Conservation (phyloP, 1,140 invertebrate species). For the Neodiprion fabricii region DNA sequence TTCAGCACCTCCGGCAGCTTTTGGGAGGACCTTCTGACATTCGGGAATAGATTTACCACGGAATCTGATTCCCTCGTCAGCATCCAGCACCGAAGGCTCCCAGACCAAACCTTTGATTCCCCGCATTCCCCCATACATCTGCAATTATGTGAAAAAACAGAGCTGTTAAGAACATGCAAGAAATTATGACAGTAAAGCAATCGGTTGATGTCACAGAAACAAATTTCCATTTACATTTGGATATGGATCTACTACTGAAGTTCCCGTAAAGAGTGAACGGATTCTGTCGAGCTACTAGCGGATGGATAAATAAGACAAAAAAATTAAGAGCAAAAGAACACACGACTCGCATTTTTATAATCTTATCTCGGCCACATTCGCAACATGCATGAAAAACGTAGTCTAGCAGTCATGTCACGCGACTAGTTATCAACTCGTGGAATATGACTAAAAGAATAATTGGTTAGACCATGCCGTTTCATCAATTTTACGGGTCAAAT, state of each 20-base stretch:
- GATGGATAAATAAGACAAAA: neutral
- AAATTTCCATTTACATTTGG: neutral
- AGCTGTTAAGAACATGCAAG: neutral
- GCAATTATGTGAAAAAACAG: slow-evolving; percentile 26
- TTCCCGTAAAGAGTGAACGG: neutral
- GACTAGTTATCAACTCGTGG: neutral
- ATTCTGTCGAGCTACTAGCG: neutral
- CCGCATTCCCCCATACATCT: slow-evolving; percentile 98
- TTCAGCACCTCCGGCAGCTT: slow-evolving; percentile 82
- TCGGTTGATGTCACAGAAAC: neutral
- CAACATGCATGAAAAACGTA: neutral
- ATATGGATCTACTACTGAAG: neutral
- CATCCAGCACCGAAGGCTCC: slow-evolving; percentile 94
- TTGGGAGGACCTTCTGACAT: slow-evolving; percentile 90
- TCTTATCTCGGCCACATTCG: neutral
- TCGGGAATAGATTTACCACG: slow-evolving; percentile 95
- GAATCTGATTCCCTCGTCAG: slow-evolving; percentile 96
- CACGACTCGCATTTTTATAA: neutral
- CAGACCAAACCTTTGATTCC: slow-evolving; percentile 94
- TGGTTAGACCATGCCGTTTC: neutral
- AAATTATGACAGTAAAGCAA: neutral
- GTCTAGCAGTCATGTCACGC: neutral
- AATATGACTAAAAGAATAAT: neutral
- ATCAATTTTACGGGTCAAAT: slow-evolving; percentile 5
- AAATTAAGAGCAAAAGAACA: neutral